Evolutionary conservation across 2,888 invertebrate species (phyloP).

Genomic region (Apeira syringaria): DNA sequence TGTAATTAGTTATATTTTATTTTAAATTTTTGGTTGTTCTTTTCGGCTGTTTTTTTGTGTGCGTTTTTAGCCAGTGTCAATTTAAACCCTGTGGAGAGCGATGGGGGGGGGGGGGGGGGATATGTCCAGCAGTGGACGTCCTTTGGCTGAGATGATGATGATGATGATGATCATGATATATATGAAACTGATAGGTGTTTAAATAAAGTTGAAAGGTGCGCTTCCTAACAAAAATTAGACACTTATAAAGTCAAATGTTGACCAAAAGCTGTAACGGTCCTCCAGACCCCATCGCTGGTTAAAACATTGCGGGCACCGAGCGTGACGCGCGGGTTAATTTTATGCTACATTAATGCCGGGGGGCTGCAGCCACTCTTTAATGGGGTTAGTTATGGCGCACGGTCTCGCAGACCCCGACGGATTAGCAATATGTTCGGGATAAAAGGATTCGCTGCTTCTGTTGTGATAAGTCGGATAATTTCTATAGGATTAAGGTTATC

Average conservation of each 20-base stretch:
- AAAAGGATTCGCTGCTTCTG: conserved; percentile 49
- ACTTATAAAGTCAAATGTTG: conserved; percentile 25
- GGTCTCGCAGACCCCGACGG: conserved; percentile 58
- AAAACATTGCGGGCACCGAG: conserved; percentile 62
- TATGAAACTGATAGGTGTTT: too few relatives aligned
- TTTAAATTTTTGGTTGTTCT: too few relatives aligned
- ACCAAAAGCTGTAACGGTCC: conserved; percentile 43
- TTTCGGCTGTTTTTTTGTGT: too few relatives aligned
- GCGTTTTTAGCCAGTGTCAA: too few relatives aligned
- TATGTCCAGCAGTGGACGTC: too few relatives aligned
- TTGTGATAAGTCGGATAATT: conserved; percentile 19
- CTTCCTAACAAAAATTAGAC: conserved; percentile 5
- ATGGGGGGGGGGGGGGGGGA: too few relatives aligned
- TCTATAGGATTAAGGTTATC: background rate
- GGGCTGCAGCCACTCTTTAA: conserved; percentile 75
- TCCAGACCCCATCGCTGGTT: conserved; percentile 46
- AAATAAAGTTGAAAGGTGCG: background rate
- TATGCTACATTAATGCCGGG: conserved; percentile 79
- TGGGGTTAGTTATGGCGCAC: conserved; percentile 77
- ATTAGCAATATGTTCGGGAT: conserved; percentile 67
- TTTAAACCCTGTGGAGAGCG: too few relatives aligned
- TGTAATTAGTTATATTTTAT: too few relatives aligned
- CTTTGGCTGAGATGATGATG: too few relatives aligned
- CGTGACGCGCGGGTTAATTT: conserved; percentile 79
- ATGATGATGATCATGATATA: too few relatives aligned